Percentiles rank a stretch among this genome's conserved stretches.
phyloP scores from a whole-genome alignment of 2,888 invertebrate species.

The Agelastica alni region DNA sequence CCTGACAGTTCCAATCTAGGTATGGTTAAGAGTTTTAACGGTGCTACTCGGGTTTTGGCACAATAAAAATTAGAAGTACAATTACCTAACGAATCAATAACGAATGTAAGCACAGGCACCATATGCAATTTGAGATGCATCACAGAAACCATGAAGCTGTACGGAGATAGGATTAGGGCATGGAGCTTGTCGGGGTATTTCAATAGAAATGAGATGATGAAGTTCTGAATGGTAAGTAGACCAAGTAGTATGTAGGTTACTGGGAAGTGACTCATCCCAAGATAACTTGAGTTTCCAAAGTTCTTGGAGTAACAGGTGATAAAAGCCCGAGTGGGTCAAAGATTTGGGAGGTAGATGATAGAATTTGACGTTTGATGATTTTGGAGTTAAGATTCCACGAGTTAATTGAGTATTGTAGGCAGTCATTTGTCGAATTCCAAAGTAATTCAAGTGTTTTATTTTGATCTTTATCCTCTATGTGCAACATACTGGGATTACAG shows the following conservation, averaged over 20 bases:
- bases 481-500: slow-evolving; percentile 1
- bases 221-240: background rate
- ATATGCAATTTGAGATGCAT: slow-evolving; percentile 6
- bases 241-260: background rate
- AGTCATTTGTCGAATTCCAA: slow-evolving; percentile 10
- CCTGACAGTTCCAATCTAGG: slow-evolving; percentile 24
- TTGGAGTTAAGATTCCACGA: background rate
- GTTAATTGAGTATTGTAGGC: slow-evolving; percentile 3
- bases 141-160: slow-evolving; percentile 1
- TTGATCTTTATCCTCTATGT: slow-evolving; percentile 4
- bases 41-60: slow-evolving; percentile 24
- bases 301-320: slow-evolving; percentile 26
- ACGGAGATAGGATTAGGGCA: background rate
- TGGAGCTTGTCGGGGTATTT: slow-evolving; percentile 1
- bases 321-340: slow-evolving; percentile 31
- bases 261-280: slow-evolving; percentile 20
- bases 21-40: slow-evolving; percentile 22
- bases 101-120: slow-evolving; percentile 13
- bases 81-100: background rate
- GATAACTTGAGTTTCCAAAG: slow-evolving; percentile 20
- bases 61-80: slow-evolving; percentile 16
- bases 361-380: slow-evolving; percentile 24
- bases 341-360: slow-evolving; percentile 27
- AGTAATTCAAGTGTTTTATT: slow-evolving; percentile 9
- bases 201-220: background rate